Conservation (phyloP, 2,797 vertebrate species). For the Taeniopygia guttata region DNA sequence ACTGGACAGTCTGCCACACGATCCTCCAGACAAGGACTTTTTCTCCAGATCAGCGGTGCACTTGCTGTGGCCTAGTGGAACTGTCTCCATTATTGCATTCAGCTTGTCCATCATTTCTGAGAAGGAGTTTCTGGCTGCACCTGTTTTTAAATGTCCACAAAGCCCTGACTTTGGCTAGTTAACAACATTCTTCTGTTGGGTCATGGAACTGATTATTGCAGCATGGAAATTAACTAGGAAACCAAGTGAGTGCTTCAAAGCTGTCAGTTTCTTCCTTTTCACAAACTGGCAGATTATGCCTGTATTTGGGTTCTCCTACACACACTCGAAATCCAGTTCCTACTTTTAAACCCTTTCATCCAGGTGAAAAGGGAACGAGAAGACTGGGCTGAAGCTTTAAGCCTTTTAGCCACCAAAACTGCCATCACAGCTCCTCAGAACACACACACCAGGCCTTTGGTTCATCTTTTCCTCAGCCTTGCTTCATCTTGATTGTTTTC, state of each 20-base stretch:
- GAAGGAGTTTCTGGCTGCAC: background rate
- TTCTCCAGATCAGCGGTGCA: background rate
- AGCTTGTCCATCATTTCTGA: background rate
- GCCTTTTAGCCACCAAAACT: no score
- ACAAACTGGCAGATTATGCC: background rate
- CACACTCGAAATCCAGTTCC: conserved; percentile 67
- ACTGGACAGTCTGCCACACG: background rate
- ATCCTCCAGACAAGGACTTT: background rate
- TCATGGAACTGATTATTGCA: background rate
- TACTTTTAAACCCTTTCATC: no score
- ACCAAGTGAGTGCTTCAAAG: background rate
- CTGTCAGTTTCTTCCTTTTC: background rate
- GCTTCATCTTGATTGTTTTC: no score
- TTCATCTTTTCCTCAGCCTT: no score
- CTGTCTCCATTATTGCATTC: background rate
- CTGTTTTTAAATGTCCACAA: background rate
- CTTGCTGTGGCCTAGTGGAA: background rate
- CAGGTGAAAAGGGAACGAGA: no score
- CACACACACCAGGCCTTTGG: no score
- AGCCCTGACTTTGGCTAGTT: background rate
- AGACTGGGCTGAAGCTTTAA: no score
- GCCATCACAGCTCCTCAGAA: no score
- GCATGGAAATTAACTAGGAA: background rate
- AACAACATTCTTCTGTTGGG: background rate
- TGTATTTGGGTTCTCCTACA: conserved; percentile 59